Conservation (phyloP, 2,797 vertebrate genomes). For the Pseudomugil gertrudae region DNA sequence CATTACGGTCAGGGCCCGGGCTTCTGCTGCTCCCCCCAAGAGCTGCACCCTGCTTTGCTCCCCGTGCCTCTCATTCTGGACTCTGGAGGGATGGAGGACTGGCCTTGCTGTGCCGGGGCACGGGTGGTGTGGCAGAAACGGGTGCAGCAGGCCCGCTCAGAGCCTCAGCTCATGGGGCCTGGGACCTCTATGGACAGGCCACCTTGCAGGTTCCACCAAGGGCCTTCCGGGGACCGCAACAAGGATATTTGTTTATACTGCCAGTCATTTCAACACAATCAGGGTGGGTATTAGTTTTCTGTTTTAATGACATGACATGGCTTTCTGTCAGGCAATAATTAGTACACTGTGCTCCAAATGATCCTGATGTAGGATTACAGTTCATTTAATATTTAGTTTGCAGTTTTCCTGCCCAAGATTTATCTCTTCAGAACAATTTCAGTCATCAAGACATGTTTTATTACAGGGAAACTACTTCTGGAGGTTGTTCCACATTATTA, state of each 20-base stretch:
- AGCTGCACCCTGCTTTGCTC: constrained; percentile 83
- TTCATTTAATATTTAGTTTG: not conserved
- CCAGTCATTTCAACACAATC: constrained; percentile 85
- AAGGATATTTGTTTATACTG: constrained; percentile 85
- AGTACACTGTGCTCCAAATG: not conserved
- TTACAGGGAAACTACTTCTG: too few relatives aligned
- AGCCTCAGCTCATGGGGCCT: constrained; percentile 82
- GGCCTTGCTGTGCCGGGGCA: constrained; percentile 77
- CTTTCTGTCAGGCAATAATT: too few relatives aligned
- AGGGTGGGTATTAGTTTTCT: constrained; percentile 83
- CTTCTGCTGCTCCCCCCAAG: constrained; percentile 82
- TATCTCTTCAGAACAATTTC: not conserved
- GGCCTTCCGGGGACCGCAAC: constrained; percentile 66
- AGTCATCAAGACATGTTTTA: too few relatives aligned
- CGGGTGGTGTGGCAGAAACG: constrained; percentile 87
- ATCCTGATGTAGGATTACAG: not conserved
- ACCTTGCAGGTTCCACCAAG: constrained; percentile 67
- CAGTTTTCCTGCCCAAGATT: not conserved
- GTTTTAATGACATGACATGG: not conserved
- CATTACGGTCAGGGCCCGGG: constrained; percentile 79
- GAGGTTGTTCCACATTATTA: too few relatives aligned
- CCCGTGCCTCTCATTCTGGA: constrained; percentile 85
- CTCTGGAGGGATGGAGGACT: constrained; percentile 80
- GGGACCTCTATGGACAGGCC: constrained; percentile 74
- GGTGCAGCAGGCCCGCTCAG: constrained; percentile 80